A percentile compares a stretch with the other conserved stretches of the same genome.
These are phyloP conservation scores for Xestia c-nigrum DNA, from an alignment of 2,888 invertebrate genomes.

Conservation along the genomic window DNA sequence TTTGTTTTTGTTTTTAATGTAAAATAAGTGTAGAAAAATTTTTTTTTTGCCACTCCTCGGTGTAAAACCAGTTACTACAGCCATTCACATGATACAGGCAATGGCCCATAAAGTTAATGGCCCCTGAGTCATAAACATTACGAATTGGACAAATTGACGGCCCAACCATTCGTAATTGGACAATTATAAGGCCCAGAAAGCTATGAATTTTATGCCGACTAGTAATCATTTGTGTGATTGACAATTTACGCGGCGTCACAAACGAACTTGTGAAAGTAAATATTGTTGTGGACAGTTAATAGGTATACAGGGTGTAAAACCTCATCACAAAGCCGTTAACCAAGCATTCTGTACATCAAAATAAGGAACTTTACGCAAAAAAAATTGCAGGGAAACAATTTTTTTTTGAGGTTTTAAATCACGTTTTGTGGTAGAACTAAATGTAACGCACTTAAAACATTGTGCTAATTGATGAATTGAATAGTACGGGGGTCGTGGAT, in stretches of 20 bases:
- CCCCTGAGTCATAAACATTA: conserved; percentile 58
- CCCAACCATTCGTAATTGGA: conserved; percentile 56
- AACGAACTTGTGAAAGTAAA: conserved; percentile 15
- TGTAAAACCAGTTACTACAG: conserved; percentile 43
- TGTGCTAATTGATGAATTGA: no score
- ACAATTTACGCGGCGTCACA: conserved; percentile 37
- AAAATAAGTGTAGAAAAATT: neutral
- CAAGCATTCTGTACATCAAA: no score
- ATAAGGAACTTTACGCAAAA: no score
- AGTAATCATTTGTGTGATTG: conserved; percentile 52
- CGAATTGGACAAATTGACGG: conserved; percentile 63
- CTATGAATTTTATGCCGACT: conserved; percentile 55
- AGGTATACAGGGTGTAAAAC: no score
- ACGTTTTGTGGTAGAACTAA: no score
- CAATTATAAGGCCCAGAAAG: conserved; percentile 57
- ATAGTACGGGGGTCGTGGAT: no score
- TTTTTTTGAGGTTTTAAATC: no score
- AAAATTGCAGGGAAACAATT: no score
- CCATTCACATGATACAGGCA: conserved; percentile 67
- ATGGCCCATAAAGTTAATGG: conserved; percentile 62
- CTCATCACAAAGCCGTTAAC: no score
- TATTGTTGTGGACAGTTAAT: neutral
- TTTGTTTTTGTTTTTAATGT: no score
- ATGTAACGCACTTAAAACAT: no score
- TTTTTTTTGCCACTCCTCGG: neutral